Percentiles rank a stretch among this genome's conserved stretches.
phyloP scores from a whole-genome alignment of 2,888 invertebrate genomes.

The Raillietiella orientalis region DNA sequence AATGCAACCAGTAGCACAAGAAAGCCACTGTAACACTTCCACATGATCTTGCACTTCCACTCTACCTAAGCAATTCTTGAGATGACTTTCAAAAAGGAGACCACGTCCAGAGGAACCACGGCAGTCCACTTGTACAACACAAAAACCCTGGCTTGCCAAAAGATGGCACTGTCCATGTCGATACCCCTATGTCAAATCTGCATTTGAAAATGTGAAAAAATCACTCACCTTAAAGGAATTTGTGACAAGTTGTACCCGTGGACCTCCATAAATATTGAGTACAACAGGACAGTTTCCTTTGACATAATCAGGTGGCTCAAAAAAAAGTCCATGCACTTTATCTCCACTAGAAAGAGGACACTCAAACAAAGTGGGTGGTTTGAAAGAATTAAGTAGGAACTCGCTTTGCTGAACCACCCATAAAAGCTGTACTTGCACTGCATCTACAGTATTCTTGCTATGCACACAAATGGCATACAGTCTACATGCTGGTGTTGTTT shows the following conservation, averaged over 20 bases:
- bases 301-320: conserved; percentile 34
- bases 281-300: conserved; percentile 52
- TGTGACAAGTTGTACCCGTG: conserved; percentile 86
- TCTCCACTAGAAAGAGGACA: conserved; percentile 20
- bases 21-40: conserved; percentile 58
- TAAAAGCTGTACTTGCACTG: too few relatives aligned
- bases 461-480: background rate
- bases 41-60: conserved; percentile 83
- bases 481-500: background rate
- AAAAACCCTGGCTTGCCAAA: conserved; percentile 78
- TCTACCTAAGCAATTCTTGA: conserved; percentile 65
- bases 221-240: conserved; percentile 56
- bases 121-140: conserved; percentile 79
- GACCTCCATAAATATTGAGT: conserved; percentile 89
- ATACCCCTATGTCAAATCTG: conserved; percentile 26
- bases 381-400: too few relatives aligned
- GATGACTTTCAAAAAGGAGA: conserved; percentile 58
- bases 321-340: conserved; percentile 53
- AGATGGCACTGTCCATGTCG: conserved; percentile 74
- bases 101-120: conserved; percentile 83
- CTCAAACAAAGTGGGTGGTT: background rate
- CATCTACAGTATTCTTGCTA: background rate
- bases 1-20: conserved; percentile 50
- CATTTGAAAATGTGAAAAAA: background rate
- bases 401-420: too few relatives aligned